A percentile compares a stretch with the other conserved stretches of the same genome.
phyloP scores from a whole-genome alignment of 2,888 invertebrate genomes.

The Clunio marinus region DNA sequence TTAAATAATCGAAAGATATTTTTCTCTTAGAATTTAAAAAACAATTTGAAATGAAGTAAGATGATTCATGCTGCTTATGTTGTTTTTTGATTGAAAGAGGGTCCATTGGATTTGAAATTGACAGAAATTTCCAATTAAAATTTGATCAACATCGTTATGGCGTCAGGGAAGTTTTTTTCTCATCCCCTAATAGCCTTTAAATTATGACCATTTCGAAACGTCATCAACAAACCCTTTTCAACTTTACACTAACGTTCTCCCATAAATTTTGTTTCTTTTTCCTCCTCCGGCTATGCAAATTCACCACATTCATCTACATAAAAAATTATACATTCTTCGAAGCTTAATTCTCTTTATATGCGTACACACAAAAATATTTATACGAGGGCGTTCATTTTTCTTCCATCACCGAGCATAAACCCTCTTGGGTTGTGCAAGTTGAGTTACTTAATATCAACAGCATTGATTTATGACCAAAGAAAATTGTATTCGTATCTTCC shows the following conservation, averaged over 20 bases:
- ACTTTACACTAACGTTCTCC: background rate
- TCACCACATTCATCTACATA: slow-evolving; percentile 29
- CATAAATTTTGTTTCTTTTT: background rate
- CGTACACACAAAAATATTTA: slow-evolving; percentile 27
- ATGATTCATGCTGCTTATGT: background rate
- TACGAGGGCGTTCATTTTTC: slow-evolving; percentile 30
- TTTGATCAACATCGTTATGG: slow-evolving; percentile 8
- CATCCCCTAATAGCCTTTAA: slow-evolving; percentile 19
- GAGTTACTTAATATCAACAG: slow-evolving; percentile 34
- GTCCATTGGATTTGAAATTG: background rate
- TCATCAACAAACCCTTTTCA: slow-evolving; percentile 17
- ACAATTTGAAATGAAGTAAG: background rate
- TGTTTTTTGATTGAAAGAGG: background rate
- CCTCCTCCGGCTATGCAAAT: slow-evolving; percentile 20
- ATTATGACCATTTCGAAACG: slow-evolving; percentile 32
- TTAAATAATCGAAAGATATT: background rate
- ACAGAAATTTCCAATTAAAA: slow-evolving; percentile 25
- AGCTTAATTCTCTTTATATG: slow-evolving; percentile 13
- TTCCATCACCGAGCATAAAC: background rate
- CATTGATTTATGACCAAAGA: slow-evolving; percentile 37
- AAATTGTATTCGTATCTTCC: slow-evolving; percentile 24
- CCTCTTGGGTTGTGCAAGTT: background rate
- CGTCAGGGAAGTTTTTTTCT: background rate
- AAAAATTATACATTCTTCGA: slow-evolving; percentile 2
- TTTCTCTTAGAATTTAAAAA: background rate